Evolutionary conservation across 2,888 invertebrate species (phyloP), one percentile per base, ranked within the genome.

Genomic region (Archaeoteleia sp.): DNA sequence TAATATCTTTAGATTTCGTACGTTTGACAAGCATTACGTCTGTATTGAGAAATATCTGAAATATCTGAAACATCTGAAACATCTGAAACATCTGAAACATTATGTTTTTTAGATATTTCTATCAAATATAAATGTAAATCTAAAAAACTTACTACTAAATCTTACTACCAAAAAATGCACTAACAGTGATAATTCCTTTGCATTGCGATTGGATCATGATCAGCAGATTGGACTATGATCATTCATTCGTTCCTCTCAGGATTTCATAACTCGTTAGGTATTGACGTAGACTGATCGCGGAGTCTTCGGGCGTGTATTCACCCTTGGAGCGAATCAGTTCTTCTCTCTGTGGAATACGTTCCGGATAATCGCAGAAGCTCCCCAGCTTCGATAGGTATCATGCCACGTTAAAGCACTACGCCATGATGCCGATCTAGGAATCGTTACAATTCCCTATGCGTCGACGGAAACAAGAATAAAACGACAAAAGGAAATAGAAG

Each of bases 161-260:
- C n/a, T n/a, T n/a, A n/a, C n/a, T n/a, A n/a, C n/a, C n/a, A n/a
- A n/a, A n/a, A n/a, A n/a, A n/a, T n/a, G n/a, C n/a, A n/a, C n/a
- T n/a, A n/a, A n/a, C n/a, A n/a, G n/a, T n/a, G n/a, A n/a, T n/a
- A n/a, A n/a, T n/a, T n/a, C n/a, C n/a, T n/a, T n/a, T n/a, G n/a
- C n/a, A n/a, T n/a, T n/a, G n/a, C 58, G 63, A 45, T 42, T 40
- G 25, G 60, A 63, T 68, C 68, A 55, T 49, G 54, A 68, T 54
- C 42, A 53, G 39, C n/a, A n/a, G n/a, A n/a, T n/a, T n/a, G 20
- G 20, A 20, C 20, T 13, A 42, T 42, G 25, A 42, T 42, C 25
- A 25, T 25, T 63, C 40, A 51, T 39, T 45, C 55, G 55, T 65
- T 60, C 54, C 68, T 49, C 49, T n/a, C 49, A 12, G 25, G 43